Evolutionary conservation across 2,113 vertebrate genomes (phyloP).

Genomic region (Heteronetta atricapilla): DNA sequence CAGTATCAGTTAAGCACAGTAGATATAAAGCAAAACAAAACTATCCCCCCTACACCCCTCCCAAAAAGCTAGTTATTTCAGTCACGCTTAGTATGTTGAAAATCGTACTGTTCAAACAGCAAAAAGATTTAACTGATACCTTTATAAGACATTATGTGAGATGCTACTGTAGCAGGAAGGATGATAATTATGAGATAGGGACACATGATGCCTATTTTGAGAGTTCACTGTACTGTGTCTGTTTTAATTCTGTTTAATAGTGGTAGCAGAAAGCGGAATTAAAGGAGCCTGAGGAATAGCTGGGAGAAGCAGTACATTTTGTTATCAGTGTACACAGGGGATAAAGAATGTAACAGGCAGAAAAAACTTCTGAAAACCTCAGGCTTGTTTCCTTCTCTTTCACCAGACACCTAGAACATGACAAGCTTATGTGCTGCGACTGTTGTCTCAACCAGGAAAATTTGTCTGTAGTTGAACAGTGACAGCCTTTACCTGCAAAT

Average conservation of each 20-base stretch:
- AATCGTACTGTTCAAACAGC: background rate
- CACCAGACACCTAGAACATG: background rate
- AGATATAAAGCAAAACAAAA: background rate
- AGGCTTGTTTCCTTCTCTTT: background rate
- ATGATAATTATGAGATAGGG: background rate
- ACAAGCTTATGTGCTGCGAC: background rate
- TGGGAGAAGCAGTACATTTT: background rate
- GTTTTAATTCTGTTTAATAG: background rate
- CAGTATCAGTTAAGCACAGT: background rate
- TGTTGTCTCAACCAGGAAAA: background rate
- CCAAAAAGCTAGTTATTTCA: background rate
- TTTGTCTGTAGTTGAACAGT: background rate
- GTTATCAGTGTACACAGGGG: background rate
- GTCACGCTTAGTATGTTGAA: background rate
- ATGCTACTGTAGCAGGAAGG: background rate
- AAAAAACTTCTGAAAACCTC: background rate
- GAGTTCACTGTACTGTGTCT: background rate
- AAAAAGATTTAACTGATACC: background rate
- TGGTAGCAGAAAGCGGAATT: background rate
- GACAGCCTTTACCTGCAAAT: background rate
- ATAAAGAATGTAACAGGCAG: background rate
- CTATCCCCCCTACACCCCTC: accelerated
- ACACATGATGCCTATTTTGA: background rate
- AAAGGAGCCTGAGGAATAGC: background rate
- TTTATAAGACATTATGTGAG: background rate